A percentile compares a stretch with the other conserved stretches of the same genome.
phyloP scores from a whole-genome alignment of 2,113 vertebrate genomes.

The Panthera uncia region DNA sequence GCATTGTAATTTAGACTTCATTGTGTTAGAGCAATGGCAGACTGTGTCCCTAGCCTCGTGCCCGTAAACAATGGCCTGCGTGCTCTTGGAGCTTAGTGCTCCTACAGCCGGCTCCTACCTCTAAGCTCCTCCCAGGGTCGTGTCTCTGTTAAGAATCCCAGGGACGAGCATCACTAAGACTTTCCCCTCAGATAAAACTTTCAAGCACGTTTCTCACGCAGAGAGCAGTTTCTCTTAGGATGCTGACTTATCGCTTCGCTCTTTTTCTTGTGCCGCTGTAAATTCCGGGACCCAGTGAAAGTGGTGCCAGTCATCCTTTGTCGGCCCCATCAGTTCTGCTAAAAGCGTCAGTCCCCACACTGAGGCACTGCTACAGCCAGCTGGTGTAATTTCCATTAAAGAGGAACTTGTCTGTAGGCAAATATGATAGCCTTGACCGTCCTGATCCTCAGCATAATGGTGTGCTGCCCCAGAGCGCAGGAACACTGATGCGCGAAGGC shows the following conservation, averaged over 20 bases:
- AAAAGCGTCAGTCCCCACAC: background rate
- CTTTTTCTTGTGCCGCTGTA: background rate
- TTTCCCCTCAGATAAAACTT: background rate
- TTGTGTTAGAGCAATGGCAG: too few species aligned
- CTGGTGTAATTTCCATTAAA: background rate
- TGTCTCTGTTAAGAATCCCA: background rate
- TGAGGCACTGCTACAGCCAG: background rate
- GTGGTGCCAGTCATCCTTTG: background rate
- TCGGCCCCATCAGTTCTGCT: background rate
- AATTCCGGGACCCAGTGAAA: background rate
- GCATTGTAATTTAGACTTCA: background rate
- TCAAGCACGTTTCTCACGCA: rapidly evolving
- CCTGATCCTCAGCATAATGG: background rate
- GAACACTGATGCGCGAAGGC: too few species aligned
- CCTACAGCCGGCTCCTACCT: background rate
- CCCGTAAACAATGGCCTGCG: rapidly evolving
- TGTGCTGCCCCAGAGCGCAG: rapidly evolving
- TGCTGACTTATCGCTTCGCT: background rate
- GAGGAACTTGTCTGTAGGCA: background rate
- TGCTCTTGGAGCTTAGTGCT: rapidly evolving
- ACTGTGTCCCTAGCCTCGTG: background rate
- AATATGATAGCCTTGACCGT: rapidly evolving
- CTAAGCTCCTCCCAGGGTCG: rapidly evolving
- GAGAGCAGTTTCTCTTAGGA: background rate
- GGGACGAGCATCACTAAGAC: background rate